Base-by-base conservation (phyloP, 2,888 invertebrate species). In the Scaptomyza cyrtandrae region DNA sequence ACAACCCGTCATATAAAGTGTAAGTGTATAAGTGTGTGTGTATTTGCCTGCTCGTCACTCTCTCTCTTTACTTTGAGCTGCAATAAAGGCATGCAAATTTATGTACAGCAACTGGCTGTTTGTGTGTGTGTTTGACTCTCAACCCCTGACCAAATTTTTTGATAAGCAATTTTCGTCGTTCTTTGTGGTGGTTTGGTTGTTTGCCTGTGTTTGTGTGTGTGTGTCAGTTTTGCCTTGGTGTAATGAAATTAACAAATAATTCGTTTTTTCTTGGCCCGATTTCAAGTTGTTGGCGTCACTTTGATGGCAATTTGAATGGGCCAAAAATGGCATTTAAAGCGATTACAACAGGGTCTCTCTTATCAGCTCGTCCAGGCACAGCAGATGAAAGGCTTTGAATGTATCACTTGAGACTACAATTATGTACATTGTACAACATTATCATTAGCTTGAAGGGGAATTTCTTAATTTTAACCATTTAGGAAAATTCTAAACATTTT, bases 81-180 rank as follows among this genome's bases (percentile, higher is more conserved):
- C 89, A 85, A 88, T 86, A 88, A 89, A 89, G 83, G 71, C 88
- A 89, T 89, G 86, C 83, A 89, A 85, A 85, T 85, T 89, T 82
- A 88, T 88, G 77, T 67, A 44, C 62, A 57, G n/a, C 49, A 11
- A 33, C 13, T 39, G 50, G 39, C 52, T 63, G 50, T 58, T 44
- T 63, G 48, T 19, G 16, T 31, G 14, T 41, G 53, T 55, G 49
- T 65, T 39, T 63, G 46, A 65, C 50, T 54, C 16, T 49, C 54
- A 11, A n/a, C 35, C 45, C 11, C 54, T 7, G 46, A 27, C 49
- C 76, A 73, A 65, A 74, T 16, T 75, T 89, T 85, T 79, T 85
- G 83, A 88, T 82, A 85, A 88, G 86, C 83, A 88, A 89, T 85
- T 89, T 82, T 73, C 75, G 58, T 64, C 69, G 55, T 59, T 63